Conservation (phyloP, 2,797 vertebrate genomes). For the Sebastes nivosus region DNA sequence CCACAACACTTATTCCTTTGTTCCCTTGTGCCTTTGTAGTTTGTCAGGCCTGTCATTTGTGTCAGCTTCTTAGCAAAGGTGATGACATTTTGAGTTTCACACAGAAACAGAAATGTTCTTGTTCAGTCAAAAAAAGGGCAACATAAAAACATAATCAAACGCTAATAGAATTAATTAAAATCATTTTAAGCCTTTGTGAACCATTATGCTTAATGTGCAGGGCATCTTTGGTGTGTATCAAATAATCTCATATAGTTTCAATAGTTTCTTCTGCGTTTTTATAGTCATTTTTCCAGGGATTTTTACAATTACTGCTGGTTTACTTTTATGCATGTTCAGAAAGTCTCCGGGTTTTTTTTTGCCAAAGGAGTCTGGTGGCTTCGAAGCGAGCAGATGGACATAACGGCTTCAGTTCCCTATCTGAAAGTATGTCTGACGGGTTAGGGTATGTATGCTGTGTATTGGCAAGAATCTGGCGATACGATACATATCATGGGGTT, state of each 20-base stretch:
- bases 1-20: conserved; percentile 34
- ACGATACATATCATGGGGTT: too few relatives aligned
- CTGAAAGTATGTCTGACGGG: too few relatives aligned
- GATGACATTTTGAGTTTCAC: not conserved
- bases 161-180: not conserved
- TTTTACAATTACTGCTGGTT: not conserved
- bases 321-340: not conserved
- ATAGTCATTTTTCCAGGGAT: not conserved
- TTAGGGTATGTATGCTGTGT: too few relatives aligned
- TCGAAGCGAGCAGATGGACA: too few relatives aligned
- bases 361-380: too few relatives aligned
- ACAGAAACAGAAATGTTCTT: not conserved
- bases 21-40: conserved; percentile 4
- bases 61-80: not conserved
- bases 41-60: not conserved
- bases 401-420: too few relatives aligned
- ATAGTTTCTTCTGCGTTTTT: not conserved
- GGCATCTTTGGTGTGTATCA: not conserved
- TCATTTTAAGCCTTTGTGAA: not conserved
- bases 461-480: too few relatives aligned
- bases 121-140: not conserved
- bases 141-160: not conserved
- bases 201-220: not conserved
- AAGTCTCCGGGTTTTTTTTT: too few relatives aligned
- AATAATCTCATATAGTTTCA: not conserved